phyloP scores from a whole-genome alignment of 2,888 invertebrate genomes.

The Enoplolaimus lenunculus region DNA sequence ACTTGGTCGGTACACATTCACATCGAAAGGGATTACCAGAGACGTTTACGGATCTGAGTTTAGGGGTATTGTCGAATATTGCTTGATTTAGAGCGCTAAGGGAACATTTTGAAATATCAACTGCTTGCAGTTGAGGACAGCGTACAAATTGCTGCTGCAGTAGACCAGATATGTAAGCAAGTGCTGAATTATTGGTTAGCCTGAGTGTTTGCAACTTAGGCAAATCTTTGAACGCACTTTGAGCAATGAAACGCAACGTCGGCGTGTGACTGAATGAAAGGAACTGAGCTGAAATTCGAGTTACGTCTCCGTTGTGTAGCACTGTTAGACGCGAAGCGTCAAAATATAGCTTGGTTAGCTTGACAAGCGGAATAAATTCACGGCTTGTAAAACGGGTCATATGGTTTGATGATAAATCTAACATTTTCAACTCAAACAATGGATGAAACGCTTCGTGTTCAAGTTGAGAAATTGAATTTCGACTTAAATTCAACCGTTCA shows the following conservation, averaged over 20 bases:
- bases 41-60: not conserved
- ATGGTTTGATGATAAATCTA: not conserved
- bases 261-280: not conserved
- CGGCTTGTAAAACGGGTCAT: not conserved
- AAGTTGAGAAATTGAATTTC: not conserved
- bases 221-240: not conserved
- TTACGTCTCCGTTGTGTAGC: not conserved
- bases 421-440: not conserved
- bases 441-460: not conserved
- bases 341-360: not conserved
- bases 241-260: not conserved
- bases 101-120: not conserved
- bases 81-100: not conserved
- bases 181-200: not conserved
- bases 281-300: not conserved
- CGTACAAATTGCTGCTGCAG: not conserved
- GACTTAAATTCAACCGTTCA: not conserved
- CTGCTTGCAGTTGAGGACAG: not conserved
- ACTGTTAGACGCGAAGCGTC: not conserved
- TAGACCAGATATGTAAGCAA: not conserved
- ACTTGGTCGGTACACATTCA: conserved; percentile 1
- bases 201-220: not conserved
- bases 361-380: not conserved
- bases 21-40: not conserved
- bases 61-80: not conserved